These are phyloP conservation scores for Itoplectis maculator DNA, from an alignment of 2,888 invertebrate species.

Conservation along the genomic window DNA sequence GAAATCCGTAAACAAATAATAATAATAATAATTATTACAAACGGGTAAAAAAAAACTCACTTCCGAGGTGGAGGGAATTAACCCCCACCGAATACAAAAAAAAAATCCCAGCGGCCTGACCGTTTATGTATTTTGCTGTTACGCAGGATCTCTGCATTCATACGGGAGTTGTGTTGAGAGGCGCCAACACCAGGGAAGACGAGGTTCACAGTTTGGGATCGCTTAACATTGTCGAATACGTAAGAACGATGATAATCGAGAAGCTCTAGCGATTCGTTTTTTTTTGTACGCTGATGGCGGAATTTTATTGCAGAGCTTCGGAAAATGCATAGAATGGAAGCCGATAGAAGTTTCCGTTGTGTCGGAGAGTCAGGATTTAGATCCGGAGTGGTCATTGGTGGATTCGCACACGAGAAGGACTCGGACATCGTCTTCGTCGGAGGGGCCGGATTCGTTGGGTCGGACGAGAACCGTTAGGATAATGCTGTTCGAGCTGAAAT, in stretches of 20 bases:
- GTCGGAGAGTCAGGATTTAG: slow-evolving; percentile 91
- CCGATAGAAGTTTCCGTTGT: slow-evolving; percentile 92
- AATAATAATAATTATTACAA: too few species aligned
- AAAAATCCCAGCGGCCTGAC: too few species aligned
- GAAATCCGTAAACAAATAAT: too few species aligned
- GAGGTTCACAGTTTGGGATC: slow-evolving; percentile 89
- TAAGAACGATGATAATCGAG: slow-evolving; percentile 78
- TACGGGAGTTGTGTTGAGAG: slow-evolving; percentile 91
- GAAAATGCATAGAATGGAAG: slow-evolving; percentile 93
- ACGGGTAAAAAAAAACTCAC: too few species aligned
- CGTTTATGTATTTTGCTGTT: too few species aligned
- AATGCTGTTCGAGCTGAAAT: slow-evolving; percentile 88
- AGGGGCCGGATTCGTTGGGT: slow-evolving; percentile 82
- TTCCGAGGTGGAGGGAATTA: too few species aligned
- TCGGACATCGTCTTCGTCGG: slow-evolving; percentile 84
- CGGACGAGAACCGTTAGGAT: slow-evolving; percentile 86
- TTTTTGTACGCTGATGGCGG: too few species aligned
- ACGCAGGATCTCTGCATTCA: slow-evolving; percentile 91
- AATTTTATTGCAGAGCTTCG: slow-evolving; percentile 84
- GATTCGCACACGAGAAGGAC: slow-evolving; percentile 90
- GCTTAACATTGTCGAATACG: slow-evolving; percentile 89
- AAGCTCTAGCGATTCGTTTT: too few species aligned
- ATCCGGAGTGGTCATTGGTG: slow-evolving; percentile 92
- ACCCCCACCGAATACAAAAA: too few species aligned
- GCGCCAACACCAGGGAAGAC: slow-evolving; percentile 85